Evolutionary conservation across 2,797 vertebrate genomes (phyloP).

Genomic region (Sparidentex hasta): DNA sequence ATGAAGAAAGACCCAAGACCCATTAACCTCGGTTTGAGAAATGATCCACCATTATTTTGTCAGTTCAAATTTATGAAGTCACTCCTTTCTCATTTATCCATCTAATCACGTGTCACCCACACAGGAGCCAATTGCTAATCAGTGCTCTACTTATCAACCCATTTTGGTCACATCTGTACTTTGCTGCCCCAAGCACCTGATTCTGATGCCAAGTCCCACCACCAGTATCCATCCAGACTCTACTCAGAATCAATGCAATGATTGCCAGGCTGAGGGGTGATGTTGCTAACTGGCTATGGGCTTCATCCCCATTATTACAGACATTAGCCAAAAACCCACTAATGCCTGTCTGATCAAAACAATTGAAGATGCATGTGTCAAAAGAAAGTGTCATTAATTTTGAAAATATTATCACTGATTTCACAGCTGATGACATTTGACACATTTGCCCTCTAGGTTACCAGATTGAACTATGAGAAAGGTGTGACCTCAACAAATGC

Average conservation of each 20-base stretch:
- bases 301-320: neutral
- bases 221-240: conserved; percentile 12
- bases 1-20: neutral
- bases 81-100: neutral
- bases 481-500: conserved; percentile 27
- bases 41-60: neutral
- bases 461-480: conserved; percentile 32
- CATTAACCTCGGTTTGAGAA: conserved; percentile 6
- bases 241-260: conserved; percentile 22
- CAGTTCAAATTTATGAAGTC: neutral
- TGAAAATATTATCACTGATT: neutral
- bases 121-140: conserved; percentile 18
- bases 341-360: neutral
- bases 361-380: conserved; percentile 1
- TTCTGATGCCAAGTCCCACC: conserved; percentile 22
- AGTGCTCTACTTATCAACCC: conserved; percentile 18
- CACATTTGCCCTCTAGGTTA: conserved; percentile 16
- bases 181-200: conserved; percentile 16
- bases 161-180: conserved; percentile 29
- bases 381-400: neutral
- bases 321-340: neutral
- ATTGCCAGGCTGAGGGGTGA: conserved; percentile 4
- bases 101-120: neutral
- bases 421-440: conserved; percentile 12
- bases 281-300: conserved; percentile 4